These are phyloP conservation scores for Aphelenchoides fujianensis DNA, from an alignment of 1,140 invertebrate genomes.

Conservation along the genomic window DNA sequence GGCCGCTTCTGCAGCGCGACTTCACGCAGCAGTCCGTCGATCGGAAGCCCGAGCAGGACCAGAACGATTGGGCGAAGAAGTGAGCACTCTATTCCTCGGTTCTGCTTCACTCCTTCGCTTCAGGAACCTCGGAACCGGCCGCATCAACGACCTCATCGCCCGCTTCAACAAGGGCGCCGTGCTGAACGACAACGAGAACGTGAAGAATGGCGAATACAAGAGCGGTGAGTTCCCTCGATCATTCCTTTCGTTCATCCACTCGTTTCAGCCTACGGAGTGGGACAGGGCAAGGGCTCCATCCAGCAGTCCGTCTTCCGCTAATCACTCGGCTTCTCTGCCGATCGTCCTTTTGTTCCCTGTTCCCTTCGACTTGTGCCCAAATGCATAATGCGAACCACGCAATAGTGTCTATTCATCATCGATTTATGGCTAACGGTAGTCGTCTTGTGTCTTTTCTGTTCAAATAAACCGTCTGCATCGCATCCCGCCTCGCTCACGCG, in stretches of 20 bases:
- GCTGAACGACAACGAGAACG: constrained; percentile 11
- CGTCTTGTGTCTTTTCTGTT: no score
- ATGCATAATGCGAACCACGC: constrained; percentile 17
- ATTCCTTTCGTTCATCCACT: constrained; percentile 8
- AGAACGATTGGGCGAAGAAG: constrained; percentile 37
- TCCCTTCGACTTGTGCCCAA: background rate
- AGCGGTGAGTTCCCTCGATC: constrained; percentile 22
- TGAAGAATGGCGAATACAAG: constrained; percentile 21
- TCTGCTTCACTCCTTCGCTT: constrained; percentile 15
- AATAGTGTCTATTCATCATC: background rate
- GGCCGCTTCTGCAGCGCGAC: constrained; percentile 23
- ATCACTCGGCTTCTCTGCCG: no score
- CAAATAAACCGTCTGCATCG: no score
- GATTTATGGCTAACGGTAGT: no score
- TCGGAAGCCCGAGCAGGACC: constrained; percentile 20
- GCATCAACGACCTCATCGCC: constrained; percentile 29
- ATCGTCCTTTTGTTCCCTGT: background rate
- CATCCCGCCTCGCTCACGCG: no score
- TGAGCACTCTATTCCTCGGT: constrained; percentile 23
- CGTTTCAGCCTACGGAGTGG: constrained; percentile 39
- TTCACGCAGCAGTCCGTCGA: constrained; percentile 33
- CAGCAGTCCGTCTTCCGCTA: constrained; percentile 32
- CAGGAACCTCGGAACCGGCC: constrained; percentile 13
- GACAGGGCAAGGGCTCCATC: constrained; percentile 33
- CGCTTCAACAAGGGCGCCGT: constrained; percentile 25